Base-by-base conservation (phyloP, 2,797 vertebrate genomes). In the Characodon lateralis region DNA sequence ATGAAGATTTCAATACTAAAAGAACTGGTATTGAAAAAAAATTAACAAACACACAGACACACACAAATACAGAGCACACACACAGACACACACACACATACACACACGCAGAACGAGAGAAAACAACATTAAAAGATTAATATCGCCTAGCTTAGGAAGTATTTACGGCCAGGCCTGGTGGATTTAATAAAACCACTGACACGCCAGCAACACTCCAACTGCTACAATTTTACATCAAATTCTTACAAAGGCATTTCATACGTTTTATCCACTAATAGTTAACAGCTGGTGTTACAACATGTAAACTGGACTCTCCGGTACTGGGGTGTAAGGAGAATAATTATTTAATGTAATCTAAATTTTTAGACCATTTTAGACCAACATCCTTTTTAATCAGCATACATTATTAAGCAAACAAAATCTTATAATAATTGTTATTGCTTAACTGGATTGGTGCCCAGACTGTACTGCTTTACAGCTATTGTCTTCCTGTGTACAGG, bases 121-220 rank as follows among this genome's bases (percentile, higher is more conserved):
- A 69, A 69, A 18, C 66, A 48, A 46, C 66, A 46, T 69, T 69
- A 48, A 69, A 26, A 69, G 41, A 69, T 69, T 69, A 69, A 69
- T 69, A 69, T 69, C 14, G 22, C n/a, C 66, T 43, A 69, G 43
- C 41, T 69, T 69, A 69, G 66, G 43, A 69, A 69, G 24, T 26
- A 69, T 69, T 69, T 69, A 69, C 48, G 43, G 66, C 66, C 66
- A 13, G 22, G 24, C 24, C 43, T 69, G n/a, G 39, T 43, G 65
- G 41, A 68, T 68, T 63, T 41, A 41, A 68, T 24, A 69, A 69
- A 46, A 69, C 66, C 66, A 69, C 66, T 16, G 41, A 12, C 41
- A 26, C 14, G 41, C 66, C 24, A 68, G 24, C 20, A n/a, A 7
- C 24, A 69, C 66, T n/a, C 20, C n/a, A 41, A 46, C 41, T 69